Evolutionary conservation across 2,888 invertebrate species (phyloP).

Genomic region (Polia nebulosa): DNA sequence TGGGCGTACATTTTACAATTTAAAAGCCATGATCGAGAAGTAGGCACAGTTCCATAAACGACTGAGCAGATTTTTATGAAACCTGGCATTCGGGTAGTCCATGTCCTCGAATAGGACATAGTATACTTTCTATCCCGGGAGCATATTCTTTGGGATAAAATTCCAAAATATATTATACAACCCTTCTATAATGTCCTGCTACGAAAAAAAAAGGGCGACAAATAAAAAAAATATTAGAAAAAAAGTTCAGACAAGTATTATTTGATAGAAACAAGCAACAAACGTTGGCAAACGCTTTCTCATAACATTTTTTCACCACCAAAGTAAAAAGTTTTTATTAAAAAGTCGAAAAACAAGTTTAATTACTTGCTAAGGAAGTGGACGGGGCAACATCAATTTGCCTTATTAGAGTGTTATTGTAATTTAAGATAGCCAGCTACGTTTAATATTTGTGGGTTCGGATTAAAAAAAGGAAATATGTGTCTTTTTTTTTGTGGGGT

Average conservation of each 20-base stretch:
- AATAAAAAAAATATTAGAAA: constrained; percentile 10
- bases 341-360: constrained; percentile 85
- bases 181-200: no score
- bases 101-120: no score
- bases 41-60: no score
- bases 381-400: constrained; percentile 78
- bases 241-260: constrained; percentile 59
- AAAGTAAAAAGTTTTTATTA: constrained; percentile 87
- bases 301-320: constrained; percentile 69
- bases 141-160: no score
- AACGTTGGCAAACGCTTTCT: constrained; percentile 34
- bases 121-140: no score
- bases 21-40: no score
- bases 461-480: not conserved
- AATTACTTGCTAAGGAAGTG: constrained; percentile 79
- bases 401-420: constrained; percentile 81
- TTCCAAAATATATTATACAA: no score
- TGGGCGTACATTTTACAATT: no score
- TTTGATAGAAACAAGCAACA: constrained; percentile 64
- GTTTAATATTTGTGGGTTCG: constrained; percentile 49
- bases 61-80: no score
- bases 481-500: no score
- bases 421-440: constrained; percentile 69
- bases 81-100: no score
- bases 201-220: no score